Evolutionary conservation across 2,888 invertebrate genomes (phyloP).

Genomic region (Craniophora ligustri): DNA sequence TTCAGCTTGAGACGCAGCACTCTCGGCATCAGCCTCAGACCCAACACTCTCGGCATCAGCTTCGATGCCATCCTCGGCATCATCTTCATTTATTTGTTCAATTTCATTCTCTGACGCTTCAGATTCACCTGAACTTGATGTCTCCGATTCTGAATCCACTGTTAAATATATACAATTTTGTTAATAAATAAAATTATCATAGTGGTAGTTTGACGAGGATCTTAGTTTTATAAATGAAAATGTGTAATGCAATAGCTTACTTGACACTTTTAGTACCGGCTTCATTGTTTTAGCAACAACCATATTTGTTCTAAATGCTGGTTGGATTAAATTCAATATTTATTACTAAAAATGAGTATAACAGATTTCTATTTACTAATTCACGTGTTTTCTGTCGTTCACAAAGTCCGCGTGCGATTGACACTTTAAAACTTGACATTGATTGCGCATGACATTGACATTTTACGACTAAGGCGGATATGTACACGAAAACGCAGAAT

Average conservation of each 20-base stretch:
- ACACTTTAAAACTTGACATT: too few relatives aligned
- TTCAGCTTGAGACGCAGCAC: slow-evolving; percentile 20
- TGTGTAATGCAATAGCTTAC: slow-evolving; percentile 61
- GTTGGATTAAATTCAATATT: background rate
- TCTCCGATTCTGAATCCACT: slow-evolving; percentile 72
- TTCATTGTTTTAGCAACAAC: slow-evolving; percentile 72
- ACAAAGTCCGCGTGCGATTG: slow-evolving; percentile 5
- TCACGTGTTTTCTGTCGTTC: slow-evolving; percentile 30
- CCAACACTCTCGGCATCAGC: slow-evolving; percentile 25
- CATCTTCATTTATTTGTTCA: slow-evolving; percentile 52
- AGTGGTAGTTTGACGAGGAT: too few relatives aligned
- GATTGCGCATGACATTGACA: background rate
- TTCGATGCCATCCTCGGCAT: slow-evolving; percentile 34
- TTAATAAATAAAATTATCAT: background rate
- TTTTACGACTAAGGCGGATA: background rate
- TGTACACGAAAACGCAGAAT: too few relatives aligned
- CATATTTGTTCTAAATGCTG: slow-evolving; percentile 57
- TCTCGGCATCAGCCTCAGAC: slow-evolving; percentile 45
- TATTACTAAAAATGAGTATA: background rate
- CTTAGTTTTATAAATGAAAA: too few relatives aligned
- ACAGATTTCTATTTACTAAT: background rate
- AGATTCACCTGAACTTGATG: slow-evolving; percentile 68
- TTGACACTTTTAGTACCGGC: slow-evolving; percentile 72
- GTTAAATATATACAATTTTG: slow-evolving; percentile 16
- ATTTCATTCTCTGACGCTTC: slow-evolving; percentile 67